phyloP scores from a whole-genome alignment of 2,113 vertebrate genomes.

The Eublepharis macularius region DNA sequence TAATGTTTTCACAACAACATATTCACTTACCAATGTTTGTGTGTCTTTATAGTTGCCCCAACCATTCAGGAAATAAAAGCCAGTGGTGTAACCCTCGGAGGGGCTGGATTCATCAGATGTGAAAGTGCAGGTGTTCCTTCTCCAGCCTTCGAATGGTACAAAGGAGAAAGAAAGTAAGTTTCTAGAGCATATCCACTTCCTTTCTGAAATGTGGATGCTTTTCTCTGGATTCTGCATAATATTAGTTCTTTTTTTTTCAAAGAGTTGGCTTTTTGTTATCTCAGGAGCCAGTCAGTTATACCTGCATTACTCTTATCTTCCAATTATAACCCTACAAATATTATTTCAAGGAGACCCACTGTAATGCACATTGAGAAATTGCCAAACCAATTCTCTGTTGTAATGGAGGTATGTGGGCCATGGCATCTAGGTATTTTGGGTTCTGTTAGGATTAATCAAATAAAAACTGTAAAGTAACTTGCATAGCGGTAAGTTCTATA shows the following conservation, averaged over 20 bases:
- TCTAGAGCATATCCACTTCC: not conserved
- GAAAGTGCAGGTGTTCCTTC: conserved; percentile 93
- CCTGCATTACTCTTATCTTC: not conserved
- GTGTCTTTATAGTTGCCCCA: conserved; percentile 86
- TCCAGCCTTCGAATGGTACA: conserved; percentile 95
- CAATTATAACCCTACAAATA: not conserved
- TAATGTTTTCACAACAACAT: not conserved
- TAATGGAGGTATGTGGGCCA: not conserved
- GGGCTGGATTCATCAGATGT: conserved; percentile 90
- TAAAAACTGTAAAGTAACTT: not conserved
- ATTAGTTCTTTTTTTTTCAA: not conserved
- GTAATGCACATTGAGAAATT: not conserved
- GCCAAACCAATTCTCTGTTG: fast-evolving
- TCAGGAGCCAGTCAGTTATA: not conserved
- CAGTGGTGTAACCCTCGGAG: conserved; percentile 86
- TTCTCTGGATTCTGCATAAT: not conserved
- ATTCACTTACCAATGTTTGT: conserved; percentile 34
- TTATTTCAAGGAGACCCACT: not conserved
- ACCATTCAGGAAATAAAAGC: conserved; percentile 96
- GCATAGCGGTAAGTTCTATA: not conserved
- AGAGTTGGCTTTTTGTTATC: not conserved
- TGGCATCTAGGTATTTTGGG: not conserved
- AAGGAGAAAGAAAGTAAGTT: conserved; percentile 96
- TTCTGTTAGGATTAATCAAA: not conserved
- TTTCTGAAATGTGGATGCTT: not conserved